These are phyloP conservation scores for Silurus meridionalis DNA, from an alignment of 2,113 vertebrate species.

Conservation along the genomic window DNA sequence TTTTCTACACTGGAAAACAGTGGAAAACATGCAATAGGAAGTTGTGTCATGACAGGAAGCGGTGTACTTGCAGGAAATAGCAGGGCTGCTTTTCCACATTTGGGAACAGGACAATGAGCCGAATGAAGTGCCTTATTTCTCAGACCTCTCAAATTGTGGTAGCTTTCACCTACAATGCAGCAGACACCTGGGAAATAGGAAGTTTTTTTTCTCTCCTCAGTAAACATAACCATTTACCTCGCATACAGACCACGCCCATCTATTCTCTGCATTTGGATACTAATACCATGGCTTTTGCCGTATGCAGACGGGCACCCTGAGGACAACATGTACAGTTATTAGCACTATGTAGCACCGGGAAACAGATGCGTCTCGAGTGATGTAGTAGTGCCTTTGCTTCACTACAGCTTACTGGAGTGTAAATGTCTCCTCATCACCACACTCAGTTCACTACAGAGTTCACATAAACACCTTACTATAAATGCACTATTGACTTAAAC, in stretches of 20 bases:
- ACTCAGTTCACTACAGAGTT: neutral
- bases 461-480: neutral
- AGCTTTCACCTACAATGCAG: conserved; percentile 41
- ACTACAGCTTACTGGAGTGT: neutral
- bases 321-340: neutral
- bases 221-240: conserved; percentile 38
- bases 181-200: conserved; percentile 59
- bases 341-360: neutral
- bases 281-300: neutral
- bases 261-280: conserved; percentile 2
- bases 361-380: neutral
- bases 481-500: no score
- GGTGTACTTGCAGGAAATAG: neutral
- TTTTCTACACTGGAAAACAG: conserved; percentile 71
- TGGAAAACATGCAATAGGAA: conserved; percentile 41
- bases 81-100: neutral
- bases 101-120: neutral
- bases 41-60: neutral
- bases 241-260: conserved; percentile 12
- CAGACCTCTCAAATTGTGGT: conserved; percentile 35
- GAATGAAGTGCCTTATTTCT: conserved; percentile 40
- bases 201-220: conserved; percentile 42
- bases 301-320: neutral
- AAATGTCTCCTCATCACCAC: neutral
- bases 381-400: neutral